phyloP scores from a whole-genome alignment of 2,113 vertebrate species.

The Callionymus lyra region DNA sequence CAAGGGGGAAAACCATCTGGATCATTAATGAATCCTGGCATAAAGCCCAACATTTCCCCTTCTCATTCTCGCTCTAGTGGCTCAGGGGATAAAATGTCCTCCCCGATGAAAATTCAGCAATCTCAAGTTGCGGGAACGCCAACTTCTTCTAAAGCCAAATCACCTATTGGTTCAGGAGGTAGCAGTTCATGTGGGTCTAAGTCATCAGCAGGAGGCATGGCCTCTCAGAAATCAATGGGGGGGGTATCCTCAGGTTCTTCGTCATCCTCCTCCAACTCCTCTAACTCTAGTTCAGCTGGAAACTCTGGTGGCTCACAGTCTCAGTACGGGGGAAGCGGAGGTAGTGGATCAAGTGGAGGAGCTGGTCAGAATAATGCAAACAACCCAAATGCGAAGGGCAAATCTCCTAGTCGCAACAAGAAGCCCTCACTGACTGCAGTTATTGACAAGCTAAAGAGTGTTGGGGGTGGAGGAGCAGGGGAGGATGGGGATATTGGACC shows the following conservation, averaged over 20 bases:
- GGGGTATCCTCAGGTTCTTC: conserved; percentile 59
- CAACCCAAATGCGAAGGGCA: conserved; percentile 86
- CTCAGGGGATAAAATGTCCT: conserved; percentile 85
- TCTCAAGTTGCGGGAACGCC: conserved; percentile 86
- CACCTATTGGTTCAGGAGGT: conserved; percentile 86
- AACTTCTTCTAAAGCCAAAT: conserved; percentile 92
- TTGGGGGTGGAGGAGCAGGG: conserved; percentile 80
- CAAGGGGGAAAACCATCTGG: conserved; percentile 89
- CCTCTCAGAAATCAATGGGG: conserved; percentile 76
- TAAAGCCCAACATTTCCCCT: conserved; percentile 96
- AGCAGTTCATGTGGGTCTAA: conserved; percentile 79
- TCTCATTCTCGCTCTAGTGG: conserved; percentile 88
- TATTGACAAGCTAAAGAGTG: conserved; percentile 96
- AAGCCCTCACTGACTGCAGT: conserved; percentile 95
- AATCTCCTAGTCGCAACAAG: conserved; percentile 96
- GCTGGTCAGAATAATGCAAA: conserved; percentile 72
- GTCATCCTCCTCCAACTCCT: conserved; percentile 69
- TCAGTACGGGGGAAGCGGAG: conserved; percentile 79
- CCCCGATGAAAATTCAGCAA: conserved; percentile 87
- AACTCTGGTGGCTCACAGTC: conserved; percentile 73
- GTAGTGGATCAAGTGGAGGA: conserved; percentile 67
- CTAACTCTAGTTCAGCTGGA: conserved; percentile 70
- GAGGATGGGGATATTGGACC: conserved; percentile 84
- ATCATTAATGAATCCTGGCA: conserved; percentile 87
- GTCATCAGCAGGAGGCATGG: conserved; percentile 78